Evolutionary conservation across 2,113 vertebrate species (phyloP).

Genomic region (Scalopus aquaticus): DNA sequence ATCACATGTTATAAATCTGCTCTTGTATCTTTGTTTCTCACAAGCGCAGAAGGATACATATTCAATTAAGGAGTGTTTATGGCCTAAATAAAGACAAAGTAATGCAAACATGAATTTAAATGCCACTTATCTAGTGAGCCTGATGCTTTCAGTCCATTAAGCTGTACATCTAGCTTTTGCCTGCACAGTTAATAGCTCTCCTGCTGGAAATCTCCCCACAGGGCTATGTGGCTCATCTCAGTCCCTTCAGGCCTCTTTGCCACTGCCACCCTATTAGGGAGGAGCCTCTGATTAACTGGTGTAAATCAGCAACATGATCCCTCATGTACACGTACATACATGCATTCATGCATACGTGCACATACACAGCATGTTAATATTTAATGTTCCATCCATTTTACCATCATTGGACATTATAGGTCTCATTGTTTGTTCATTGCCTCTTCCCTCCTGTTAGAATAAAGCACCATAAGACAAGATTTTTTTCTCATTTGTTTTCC

Average conservation of each 20-base stretch:
- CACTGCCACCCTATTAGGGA: no score
- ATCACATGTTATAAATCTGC: neutral
- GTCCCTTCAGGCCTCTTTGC: neutral
- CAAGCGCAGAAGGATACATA: neutral
- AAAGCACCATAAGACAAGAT: neutral
- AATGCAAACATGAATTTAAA: conserved; percentile 16
- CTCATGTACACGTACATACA: neutral
- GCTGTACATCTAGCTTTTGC: neutral
- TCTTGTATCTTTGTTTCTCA: conserved; percentile 36
- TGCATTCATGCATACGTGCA: no score
- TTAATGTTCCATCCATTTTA: neutral
- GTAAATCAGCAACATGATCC: neutral
- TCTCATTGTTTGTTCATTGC: neutral
- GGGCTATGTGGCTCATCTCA: neutral
- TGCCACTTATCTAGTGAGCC: neutral
- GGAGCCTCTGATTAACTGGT: neutral
- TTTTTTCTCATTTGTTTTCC: neutral
- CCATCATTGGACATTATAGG: no score
- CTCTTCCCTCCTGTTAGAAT: neutral
- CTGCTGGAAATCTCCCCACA: neutral
- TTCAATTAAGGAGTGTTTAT: neutral
- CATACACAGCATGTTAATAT: neutral
- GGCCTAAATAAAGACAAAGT: neutral
- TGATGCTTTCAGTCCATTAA: neutral
- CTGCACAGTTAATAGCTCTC: neutral